A percentile compares a stretch with the other conserved stretches of the same genome.
These are phyloP conservation scores for Cydia pomonella DNA, from an alignment of 1,140 invertebrate genomes.

Conservation along the genomic window DNA sequence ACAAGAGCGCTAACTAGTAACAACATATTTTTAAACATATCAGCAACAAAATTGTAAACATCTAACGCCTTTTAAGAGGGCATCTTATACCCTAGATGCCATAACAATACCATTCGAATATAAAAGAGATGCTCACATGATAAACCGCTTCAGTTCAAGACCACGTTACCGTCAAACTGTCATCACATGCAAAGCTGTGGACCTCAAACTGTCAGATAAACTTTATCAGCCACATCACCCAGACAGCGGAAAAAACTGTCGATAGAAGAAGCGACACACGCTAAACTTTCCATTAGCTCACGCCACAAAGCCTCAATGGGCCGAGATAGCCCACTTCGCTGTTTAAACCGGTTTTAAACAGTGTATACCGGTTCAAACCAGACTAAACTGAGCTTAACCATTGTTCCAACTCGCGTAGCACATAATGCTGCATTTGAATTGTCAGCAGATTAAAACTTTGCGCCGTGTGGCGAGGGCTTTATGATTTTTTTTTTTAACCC, in stretches of 20 bases:
- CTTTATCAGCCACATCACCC: slow-evolving; percentile 26
- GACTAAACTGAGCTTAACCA: slow-evolving; percentile 42
- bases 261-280: slow-evolving; percentile 34
- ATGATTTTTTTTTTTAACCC: slow-evolving; percentile 36
- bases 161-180: slow-evolving; percentile 13
- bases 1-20: too few species aligned
- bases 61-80: too few species aligned
- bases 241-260: slow-evolving; percentile 33
- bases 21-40: too few species aligned
- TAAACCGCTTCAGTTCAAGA: background rate
- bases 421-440: slow-evolving; percentile 55
- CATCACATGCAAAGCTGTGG: background rate
- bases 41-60: too few species aligned
- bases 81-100: background rate
- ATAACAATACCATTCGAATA: background rate
- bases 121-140: background rate
- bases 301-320: slow-evolving; percentile 36
- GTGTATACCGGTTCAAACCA: slow-evolving; percentile 40
- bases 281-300: slow-evolving; percentile 42
- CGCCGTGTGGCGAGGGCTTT: slow-evolving; percentile 40
- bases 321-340: slow-evolving; percentile 53
- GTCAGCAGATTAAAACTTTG: slow-evolving; percentile 58
- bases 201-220: slow-evolving; percentile 26
- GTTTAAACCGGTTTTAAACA: slow-evolving; percentile 40
- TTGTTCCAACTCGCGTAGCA: slow-evolving; percentile 43